Percentiles rank a stretch among this genome's conserved stretches.
Evolutionary conservation across 1,140 invertebrate genomes (phyloP).

Genomic region (Hydropsyche tenuis): DNA sequence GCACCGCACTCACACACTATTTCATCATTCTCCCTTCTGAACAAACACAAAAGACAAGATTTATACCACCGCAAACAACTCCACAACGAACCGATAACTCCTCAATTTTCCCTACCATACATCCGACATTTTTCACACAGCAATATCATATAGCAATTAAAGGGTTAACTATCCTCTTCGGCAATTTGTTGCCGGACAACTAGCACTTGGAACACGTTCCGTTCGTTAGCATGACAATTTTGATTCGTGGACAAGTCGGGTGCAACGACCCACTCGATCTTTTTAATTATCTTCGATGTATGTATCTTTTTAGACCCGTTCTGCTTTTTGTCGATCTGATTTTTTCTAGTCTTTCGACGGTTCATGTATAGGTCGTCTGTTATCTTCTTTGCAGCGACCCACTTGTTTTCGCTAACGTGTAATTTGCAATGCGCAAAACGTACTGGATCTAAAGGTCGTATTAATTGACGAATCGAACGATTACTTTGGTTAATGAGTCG

Average conservation of each 20-base stretch:
- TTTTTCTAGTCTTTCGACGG: background rate
- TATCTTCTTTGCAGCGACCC: slow-evolving; percentile 1
- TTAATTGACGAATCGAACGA: background rate
- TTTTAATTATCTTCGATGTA: too few relatives aligned
- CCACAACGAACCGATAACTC: too few relatives aligned
- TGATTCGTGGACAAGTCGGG: background rate
- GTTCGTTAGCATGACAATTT: background rate
- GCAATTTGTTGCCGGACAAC: background rate
- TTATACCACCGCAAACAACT: too few relatives aligned
- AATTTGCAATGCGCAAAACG: background rate
- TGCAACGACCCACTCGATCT: background rate
- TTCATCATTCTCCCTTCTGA: too few relatives aligned
- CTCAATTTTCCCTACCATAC: too few relatives aligned
- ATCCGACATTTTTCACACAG: too few relatives aligned
- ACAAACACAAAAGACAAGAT: too few relatives aligned
- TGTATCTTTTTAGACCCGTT: too few relatives aligned
- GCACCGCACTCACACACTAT: too few relatives aligned
- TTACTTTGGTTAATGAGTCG: background rate
- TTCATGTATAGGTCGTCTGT: background rate
- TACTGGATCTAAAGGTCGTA: background rate
- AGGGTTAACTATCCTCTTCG: too few relatives aligned
- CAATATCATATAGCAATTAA: too few relatives aligned
- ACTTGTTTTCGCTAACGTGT: background rate
- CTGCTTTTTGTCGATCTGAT: background rate
- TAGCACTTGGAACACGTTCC: background rate